A percentile compares a stretch with the other conserved stretches of the same genome.
Conservation (phyloP, 2,113 vertebrate genomes). For the Rhinopithecus roxellana region DNA sequence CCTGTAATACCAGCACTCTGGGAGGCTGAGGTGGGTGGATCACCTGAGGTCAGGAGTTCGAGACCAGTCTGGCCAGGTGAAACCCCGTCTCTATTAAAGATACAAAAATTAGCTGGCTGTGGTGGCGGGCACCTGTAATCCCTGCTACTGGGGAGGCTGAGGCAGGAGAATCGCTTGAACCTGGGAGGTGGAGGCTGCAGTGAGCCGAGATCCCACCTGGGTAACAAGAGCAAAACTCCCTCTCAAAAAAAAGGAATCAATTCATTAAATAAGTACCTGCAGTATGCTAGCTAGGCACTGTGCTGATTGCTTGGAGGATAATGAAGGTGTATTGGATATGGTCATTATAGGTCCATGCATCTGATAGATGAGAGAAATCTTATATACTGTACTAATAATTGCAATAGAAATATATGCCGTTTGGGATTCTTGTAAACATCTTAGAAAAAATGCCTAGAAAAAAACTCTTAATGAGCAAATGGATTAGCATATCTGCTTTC, state of each 20-base stretch:
- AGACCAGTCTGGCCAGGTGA: too few relatives aligned
- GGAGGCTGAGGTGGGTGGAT: too few relatives aligned
- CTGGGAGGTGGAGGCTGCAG: too few relatives aligned
- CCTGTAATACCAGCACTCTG: too few relatives aligned
- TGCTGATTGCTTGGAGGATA: conserved; percentile 9
- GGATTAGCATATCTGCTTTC: neutral
- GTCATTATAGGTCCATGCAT: neutral
- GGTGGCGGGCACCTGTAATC: too few relatives aligned
- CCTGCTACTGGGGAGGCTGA: too few relatives aligned
- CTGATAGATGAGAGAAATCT: neutral
- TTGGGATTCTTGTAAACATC: neutral
- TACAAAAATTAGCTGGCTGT: too few relatives aligned
- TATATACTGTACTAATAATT: neutral
- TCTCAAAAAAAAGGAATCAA: neutral
- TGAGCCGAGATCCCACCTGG: too few relatives aligned
- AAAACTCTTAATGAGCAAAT: neutral
- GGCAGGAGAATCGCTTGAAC: too few relatives aligned
- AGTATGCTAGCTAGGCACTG: neutral
- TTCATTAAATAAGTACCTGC: neutral
- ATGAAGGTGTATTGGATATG: neutral
- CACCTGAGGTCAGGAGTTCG: too few relatives aligned
- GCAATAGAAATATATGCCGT: neutral
- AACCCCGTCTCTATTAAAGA: too few relatives aligned
- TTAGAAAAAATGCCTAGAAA: neutral
- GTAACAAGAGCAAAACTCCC: too few relatives aligned